Evolutionary conservation across 2,113 vertebrate genomes (phyloP).

Genomic region (Mionectes macconnelli): DNA sequence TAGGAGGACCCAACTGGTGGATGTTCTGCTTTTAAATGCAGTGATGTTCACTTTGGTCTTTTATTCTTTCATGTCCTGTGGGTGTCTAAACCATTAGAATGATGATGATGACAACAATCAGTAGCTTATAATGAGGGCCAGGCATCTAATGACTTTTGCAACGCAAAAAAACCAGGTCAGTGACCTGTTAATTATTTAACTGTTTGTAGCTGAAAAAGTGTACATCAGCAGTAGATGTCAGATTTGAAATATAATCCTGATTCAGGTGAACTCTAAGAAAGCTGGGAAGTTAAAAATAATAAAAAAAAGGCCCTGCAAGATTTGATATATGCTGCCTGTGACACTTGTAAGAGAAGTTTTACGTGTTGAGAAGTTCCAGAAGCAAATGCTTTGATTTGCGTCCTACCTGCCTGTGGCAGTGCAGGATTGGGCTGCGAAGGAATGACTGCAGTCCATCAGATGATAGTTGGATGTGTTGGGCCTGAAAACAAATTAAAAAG

Average conservation of each 20-base stretch:
- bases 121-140: not conserved
- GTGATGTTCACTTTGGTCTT: not conserved
- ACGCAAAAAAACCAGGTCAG: not conserved
- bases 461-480: not conserved
- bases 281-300: not conserved
- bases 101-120: not conserved
- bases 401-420: not conserved
- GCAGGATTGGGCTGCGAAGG: not conserved
- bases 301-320: not conserved
- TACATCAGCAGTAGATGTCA: not conserved
- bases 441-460: not conserved
- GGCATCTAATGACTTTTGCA: not conserved
- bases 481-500: not conserved
- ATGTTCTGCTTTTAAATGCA: not conserved
- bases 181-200: not conserved
- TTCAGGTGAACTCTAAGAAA: not conserved
- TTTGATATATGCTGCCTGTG: not conserved
- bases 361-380: not conserved
- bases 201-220: not conserved
- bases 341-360: not conserved
- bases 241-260: not conserved
- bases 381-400: slow-evolving; percentile 4
- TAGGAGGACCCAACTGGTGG: not conserved
- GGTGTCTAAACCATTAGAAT: not conserved
- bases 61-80: not conserved